A percentile compares a stretch with the other conserved stretches of the same genome.
phyloP scores from a whole-genome alignment of 1,140 invertebrate genomes.

The Ostrea denselamellosa region DNA sequence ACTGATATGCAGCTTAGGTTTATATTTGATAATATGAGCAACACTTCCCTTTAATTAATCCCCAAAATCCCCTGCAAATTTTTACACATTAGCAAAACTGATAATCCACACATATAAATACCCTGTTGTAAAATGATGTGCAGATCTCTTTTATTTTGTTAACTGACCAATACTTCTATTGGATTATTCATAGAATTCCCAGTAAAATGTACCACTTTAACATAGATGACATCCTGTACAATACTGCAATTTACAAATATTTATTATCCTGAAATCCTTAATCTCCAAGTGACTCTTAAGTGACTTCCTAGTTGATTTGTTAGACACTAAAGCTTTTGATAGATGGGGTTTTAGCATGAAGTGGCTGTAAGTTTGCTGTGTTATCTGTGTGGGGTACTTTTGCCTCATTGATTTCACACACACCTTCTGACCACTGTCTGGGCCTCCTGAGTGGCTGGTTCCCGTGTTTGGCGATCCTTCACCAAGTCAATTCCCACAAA shows the following conservation, averaged over 20 bases:
- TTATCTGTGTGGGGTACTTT: no score
- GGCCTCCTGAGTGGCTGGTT: slow-evolving; percentile 90
- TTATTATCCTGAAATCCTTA: no score
- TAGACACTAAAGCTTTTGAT: background rate
- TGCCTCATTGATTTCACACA: background rate
- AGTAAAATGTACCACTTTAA: no score
- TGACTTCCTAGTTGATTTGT: background rate
- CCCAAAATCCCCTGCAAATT: background rate
- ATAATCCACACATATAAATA: background rate
- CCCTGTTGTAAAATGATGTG: no score
- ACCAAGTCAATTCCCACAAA: slow-evolving; percentile 98
- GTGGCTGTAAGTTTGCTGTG: background rate
- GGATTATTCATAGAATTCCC: no score
- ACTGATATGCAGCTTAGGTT: no score
- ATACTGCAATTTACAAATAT: no score
- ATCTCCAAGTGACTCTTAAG: background rate
- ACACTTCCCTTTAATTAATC: background rate
- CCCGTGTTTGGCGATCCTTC: slow-evolving; percentile 86
- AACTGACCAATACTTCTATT: no score
- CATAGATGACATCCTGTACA: no score
- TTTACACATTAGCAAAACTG: background rate
- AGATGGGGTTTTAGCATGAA: background rate
- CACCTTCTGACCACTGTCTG: slow-evolving; percentile 87
- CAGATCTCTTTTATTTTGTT: no score
- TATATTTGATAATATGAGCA: background rate